phyloP scores from a whole-genome alignment of 2,113 vertebrate genomes.

The Saguinus imperator region DNA sequence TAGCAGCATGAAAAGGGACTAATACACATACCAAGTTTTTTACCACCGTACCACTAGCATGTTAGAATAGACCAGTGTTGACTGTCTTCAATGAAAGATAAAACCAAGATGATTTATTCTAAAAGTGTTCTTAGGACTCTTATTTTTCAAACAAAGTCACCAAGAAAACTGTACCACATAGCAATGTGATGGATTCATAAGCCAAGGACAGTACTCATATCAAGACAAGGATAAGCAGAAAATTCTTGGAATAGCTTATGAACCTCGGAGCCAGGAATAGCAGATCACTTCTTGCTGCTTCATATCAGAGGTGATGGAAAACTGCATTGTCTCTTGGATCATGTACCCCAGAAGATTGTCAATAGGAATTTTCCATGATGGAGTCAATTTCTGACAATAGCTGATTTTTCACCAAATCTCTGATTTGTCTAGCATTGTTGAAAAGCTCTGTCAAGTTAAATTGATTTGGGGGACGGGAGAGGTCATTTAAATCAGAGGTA shows the following conservation, averaged over 20 bases:
- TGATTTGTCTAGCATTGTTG: not conserved
- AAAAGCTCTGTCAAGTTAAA: not conserved
- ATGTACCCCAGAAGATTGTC: not conserved
- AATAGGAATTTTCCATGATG: not conserved
- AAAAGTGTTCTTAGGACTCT: slow-evolving; percentile 3
- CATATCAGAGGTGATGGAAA: not conserved
- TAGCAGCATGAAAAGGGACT: too few species aligned
- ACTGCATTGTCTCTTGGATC: not conserved
- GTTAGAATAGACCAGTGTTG: not conserved
- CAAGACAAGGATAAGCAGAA: slow-evolving; percentile 40
- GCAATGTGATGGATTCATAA: not conserved
- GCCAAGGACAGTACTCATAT: slow-evolving; percentile 50
- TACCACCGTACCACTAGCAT: not conserved
- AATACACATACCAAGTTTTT: not conserved
- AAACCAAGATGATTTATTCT: slow-evolving; percentile 31
- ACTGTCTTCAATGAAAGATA: slow-evolving; percentile 33
- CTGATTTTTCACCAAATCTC: not conserved
- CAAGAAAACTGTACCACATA: slow-evolving; percentile 38
- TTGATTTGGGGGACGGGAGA: not conserved
- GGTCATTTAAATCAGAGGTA: not conserved
- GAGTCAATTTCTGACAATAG: not conserved
- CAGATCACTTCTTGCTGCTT: not conserved
- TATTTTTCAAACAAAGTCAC: slow-evolving; percentile 53
- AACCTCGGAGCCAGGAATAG: slow-evolving; percentile 9
- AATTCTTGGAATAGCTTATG: slow-evolving; percentile 31